Conservation (phyloP, 2,797 vertebrate species). For the Emydoidea blandingii region DNA sequence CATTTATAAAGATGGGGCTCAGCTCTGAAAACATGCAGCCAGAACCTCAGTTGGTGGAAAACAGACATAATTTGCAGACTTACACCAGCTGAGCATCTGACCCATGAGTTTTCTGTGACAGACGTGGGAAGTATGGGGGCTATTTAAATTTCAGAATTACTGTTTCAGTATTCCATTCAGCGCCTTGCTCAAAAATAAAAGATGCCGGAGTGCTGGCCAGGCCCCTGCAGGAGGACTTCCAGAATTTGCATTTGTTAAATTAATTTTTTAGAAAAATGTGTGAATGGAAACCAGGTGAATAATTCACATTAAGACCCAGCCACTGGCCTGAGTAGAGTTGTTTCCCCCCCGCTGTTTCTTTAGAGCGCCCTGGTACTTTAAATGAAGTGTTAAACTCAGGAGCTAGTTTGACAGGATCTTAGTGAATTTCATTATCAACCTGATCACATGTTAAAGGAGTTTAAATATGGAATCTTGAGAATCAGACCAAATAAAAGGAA, state of each 20-base stretch:
- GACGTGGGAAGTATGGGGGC: neutral
- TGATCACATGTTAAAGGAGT: constrained; percentile 36
- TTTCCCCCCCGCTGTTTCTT: neutral
- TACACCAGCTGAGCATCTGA: neutral
- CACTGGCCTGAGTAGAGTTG: neutral
- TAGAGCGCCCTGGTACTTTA: constrained; percentile 1
- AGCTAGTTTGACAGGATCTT: constrained; percentile 42
- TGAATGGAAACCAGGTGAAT: neutral
- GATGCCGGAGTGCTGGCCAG: rapidly evolving
- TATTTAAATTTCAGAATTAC: neutral
- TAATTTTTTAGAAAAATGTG: neutral
- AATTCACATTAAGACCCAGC: neutral
- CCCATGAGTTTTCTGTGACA: neutral
- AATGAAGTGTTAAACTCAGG: neutral
- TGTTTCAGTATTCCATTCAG: neutral
- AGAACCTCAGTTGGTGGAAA: neutral
- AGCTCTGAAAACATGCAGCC: neutral
- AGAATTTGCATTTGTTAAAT: rapidly evolving
- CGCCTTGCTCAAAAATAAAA: rapidly evolving
- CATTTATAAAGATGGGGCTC: neutral
- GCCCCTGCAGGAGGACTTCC: neutral
- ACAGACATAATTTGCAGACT: neutral
- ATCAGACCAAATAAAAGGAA: constrained; percentile 4
- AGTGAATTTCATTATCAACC: constrained; percentile 63
- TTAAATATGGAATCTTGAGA: constrained; percentile 55